Percentiles rank a stretch among this genome's conserved stretches.
Evolutionary conservation across 2,113 vertebrate species (phyloP).

Genomic region (Morphnarchus princeps): DNA sequence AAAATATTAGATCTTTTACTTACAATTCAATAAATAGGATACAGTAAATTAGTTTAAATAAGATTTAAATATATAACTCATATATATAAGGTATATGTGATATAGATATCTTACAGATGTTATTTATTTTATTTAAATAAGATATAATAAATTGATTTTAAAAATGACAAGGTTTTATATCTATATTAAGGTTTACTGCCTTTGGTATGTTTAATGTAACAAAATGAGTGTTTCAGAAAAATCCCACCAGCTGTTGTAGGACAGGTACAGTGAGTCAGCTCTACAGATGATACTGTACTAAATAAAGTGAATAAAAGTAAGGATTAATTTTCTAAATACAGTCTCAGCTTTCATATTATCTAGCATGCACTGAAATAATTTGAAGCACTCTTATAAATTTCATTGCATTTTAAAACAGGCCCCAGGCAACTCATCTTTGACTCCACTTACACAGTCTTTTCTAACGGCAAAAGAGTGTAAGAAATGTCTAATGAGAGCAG

Average conservation of each 20-base stretch:
- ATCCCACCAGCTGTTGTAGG: not conserved
- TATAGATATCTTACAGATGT: not conserved
- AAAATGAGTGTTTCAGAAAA: not conserved
- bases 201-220: not conserved
- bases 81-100: not conserved
- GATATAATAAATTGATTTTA: not conserved
- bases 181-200: not conserved
- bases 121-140: not conserved
- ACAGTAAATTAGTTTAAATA: not conserved
- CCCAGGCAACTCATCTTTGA: not conserved
- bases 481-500: not conserved
- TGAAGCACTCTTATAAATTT: not conserved
- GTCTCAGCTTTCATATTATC: not conserved
- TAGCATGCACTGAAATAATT: not conserved
- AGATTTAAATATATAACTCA: not conserved
- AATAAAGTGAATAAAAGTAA: not conserved
- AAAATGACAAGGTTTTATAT: not conserved
- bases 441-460: not conserved
- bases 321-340: not conserved
- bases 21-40: not conserved
- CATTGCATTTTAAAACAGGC: not conserved
- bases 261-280: not conserved
- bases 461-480: not conserved
- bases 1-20: not conserved
- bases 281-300: not conserved